A percentile compares a stretch with the other conserved stretches of the same genome.
These are phyloP conservation scores for Epicauta chinensis DNA, from an alignment of 1,140 invertebrate species.

Conservation along the genomic window DNA sequence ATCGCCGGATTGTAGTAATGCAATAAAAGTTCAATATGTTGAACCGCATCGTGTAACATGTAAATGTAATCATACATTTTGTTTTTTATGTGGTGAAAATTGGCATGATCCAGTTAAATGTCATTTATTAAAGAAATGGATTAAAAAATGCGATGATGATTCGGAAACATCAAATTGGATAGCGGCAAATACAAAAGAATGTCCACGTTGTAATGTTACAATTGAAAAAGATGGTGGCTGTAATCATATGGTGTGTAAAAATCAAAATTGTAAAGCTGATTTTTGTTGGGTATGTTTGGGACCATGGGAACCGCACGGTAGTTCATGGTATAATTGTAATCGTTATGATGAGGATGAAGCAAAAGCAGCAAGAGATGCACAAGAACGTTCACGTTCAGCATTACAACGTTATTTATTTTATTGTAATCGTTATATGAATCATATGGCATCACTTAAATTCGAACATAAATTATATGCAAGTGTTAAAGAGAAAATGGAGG, in stretches of 20 bases:
- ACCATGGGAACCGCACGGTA: slow-evolving; percentile 97
- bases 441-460: slow-evolving; percentile 98
- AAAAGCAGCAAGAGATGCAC: slow-evolving; percentile 90
- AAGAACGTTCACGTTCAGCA: slow-evolving; percentile 88
- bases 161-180: slow-evolving; percentile 99
- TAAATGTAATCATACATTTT: slow-evolving; percentile 89
- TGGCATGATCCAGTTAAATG: slow-evolving; percentile 99
- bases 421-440: slow-evolving; percentile 99
- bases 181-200: slow-evolving; percentile 98
- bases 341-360: slow-evolving; percentile 95
- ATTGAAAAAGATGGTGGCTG: slow-evolving; percentile 99
- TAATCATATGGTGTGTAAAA: slow-evolving; percentile 99
- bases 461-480: slow-evolving; percentile 93
- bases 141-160: slow-evolving; percentile 99
- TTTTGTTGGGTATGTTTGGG: slow-evolving; percentile 99
- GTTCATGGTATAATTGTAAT: slow-evolving; percentile 98
- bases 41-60: slow-evolving; percentile 92
- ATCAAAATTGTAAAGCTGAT: slow-evolving; percentile 95
- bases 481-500: slow-evolving; percentile 97
- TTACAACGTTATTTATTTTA: slow-evolving; percentile 95
- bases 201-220: slow-evolving; percentile 96
- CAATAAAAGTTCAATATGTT: slow-evolving; percentile 88
- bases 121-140: slow-evolving; percentile 89
- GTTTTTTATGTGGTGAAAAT: slow-evolving; percentile 95
- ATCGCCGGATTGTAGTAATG: slow-evolving; percentile 93